Evolutionary conservation across 2,888 invertebrate species (phyloP).

Genomic region (Busseola fusca): DNA sequence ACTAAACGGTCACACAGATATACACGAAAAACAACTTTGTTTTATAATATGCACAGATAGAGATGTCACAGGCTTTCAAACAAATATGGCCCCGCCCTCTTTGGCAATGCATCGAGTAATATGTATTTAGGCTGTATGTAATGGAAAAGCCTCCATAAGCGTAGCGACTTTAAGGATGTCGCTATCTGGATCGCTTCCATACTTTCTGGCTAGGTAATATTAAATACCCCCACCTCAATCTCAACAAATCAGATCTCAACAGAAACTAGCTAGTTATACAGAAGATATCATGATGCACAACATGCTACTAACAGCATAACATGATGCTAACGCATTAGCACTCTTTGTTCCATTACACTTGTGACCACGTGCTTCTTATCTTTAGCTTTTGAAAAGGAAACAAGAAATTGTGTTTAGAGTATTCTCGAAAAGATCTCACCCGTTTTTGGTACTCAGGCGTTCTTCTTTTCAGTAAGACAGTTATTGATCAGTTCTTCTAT

Average conservation of each 20-base stretch:
- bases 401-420: background rate
- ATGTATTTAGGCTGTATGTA: conserved; percentile 27
- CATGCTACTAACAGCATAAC: too few relatives aligned
- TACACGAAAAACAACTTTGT: background rate
- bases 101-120: conserved; percentile 48
- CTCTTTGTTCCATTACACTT: background rate
- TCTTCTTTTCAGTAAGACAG: background rate
- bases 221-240: background rate
- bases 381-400: background rate
- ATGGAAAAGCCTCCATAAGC: conserved; percentile 16
- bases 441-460: background rate
- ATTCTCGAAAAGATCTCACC: background rate
- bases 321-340: background rate
- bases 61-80: conserved; percentile 25
- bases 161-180: background rate
- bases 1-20: background rate
- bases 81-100: conserved; percentile 34
- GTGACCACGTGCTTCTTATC: background rate
- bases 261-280: background rate
- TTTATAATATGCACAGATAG: background rate
- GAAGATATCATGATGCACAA: background rate
- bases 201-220: background rate
- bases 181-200: background rate
- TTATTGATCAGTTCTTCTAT: background rate
- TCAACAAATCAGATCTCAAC: too few relatives aligned